Evolutionary conservation across 2,113 vertebrate species (phyloP).

Genomic region (Sylvia atricapilla): DNA sequence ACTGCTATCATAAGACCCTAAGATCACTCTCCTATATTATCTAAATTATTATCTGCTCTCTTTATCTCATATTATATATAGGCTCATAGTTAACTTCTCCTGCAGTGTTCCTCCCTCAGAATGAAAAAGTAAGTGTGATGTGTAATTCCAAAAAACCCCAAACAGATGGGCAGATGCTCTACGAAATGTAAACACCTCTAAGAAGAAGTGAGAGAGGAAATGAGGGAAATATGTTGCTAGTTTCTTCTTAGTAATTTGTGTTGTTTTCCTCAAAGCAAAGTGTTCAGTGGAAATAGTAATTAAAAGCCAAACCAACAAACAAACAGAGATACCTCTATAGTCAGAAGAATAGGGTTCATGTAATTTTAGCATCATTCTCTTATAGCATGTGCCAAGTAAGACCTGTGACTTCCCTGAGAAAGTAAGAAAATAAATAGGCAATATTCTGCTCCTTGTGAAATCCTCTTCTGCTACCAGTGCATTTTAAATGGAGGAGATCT

Average conservation of each 20-base stretch:
- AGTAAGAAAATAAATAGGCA: not conserved
- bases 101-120: not conserved
- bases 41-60: not conserved
- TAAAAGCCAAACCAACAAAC: not conserved
- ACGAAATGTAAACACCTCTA: not conserved
- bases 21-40: not conserved
- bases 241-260: not conserved
- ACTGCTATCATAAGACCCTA: not conserved
- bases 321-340: not conserved
- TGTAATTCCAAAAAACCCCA: not conserved
- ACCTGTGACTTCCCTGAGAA: not conserved
- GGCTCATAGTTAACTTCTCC: not conserved
- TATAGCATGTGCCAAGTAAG: not conserved
- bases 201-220: not conserved
- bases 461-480: not conserved
- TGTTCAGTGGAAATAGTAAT: not conserved
- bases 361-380: not conserved
- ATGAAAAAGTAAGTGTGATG: not conserved
- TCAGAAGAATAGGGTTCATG: not conserved
- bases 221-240: not conserved
- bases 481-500: not conserved
- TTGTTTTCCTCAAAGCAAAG: not conserved
- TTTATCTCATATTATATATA: not conserved
- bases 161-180: not conserved
- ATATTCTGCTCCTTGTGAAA: not conserved